phyloP scores from a whole-genome alignment of 2,888 invertebrate species.

The Pachliopta kotzebuea region DNA sequence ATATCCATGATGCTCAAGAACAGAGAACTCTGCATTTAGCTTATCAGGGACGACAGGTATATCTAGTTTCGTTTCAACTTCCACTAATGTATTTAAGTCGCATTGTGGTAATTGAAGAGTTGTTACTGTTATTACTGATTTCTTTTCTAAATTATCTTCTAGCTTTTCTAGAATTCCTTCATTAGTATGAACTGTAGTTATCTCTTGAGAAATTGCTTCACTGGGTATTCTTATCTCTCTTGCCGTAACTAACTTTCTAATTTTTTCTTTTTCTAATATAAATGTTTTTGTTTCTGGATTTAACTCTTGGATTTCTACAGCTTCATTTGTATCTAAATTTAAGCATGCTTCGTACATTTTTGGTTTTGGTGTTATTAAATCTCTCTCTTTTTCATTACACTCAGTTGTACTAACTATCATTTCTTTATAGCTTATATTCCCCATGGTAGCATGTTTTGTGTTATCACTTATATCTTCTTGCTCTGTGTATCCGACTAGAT shows the following conservation, averaged over 20 bases:
- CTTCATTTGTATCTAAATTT: conserved; percentile 60
- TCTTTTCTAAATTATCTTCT: conserved; percentile 50
- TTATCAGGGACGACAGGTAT: conserved; percentile 58
- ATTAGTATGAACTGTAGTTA: conserved; percentile 74
- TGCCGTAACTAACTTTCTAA: conserved; percentile 52
- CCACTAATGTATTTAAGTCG: conserved; percentile 78
- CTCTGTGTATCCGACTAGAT: conserved; percentile 52
- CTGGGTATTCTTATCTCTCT: conserved; percentile 63
- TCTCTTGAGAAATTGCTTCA: conserved; percentile 80
- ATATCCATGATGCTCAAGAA: conserved; percentile 72
- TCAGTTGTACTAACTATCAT: conserved; percentile 76
- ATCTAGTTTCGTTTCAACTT: conserved; percentile 77
- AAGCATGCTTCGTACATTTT: conserved; percentile 43
- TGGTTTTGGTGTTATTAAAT: conserved; percentile 40
- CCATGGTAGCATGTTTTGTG: conserved; percentile 68
- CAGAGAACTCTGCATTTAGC: conserved; percentile 61
- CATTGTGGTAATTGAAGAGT: conserved; percentile 79
- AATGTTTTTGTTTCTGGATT: conserved; percentile 66
- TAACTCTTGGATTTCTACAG: conserved; percentile 76
- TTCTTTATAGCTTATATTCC: conserved; percentile 77
- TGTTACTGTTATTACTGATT: conserved; percentile 64
- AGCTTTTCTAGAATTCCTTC: conserved; percentile 55
- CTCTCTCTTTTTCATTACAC: conserved; percentile 79
- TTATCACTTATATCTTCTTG: conserved; percentile 33
- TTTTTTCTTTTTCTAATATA: conserved; percentile 46